These are phyloP conservation scores for Tauraco hartlaubi DNA, from an alignment of 2,797 vertebrate species.

Conservation along the genomic window DNA sequence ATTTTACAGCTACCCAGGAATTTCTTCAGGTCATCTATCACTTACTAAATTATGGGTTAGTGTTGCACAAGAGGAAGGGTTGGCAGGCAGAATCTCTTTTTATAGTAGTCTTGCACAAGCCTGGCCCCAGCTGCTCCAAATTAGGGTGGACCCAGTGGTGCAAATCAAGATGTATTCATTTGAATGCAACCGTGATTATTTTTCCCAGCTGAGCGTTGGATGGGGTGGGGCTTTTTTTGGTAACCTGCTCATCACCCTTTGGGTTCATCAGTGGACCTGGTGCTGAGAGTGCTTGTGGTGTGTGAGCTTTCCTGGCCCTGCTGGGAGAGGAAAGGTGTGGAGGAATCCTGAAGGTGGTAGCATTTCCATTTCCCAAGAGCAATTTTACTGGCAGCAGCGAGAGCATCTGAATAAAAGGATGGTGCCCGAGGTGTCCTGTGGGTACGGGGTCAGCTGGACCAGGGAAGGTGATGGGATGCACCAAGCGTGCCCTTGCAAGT, in stretches of 20 bases:
- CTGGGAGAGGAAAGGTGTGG: background rate
- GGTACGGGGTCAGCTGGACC: background rate
- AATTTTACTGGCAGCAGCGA: background rate
- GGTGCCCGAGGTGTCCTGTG: background rate
- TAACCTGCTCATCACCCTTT: background rate
- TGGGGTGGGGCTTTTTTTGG: background rate
- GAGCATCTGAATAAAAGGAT: background rate
- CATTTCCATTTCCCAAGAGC: background rate
- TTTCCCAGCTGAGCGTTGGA: background rate
- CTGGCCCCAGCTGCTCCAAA: constrained; percentile 25
- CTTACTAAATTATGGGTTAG: background rate
- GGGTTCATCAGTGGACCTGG: background rate
- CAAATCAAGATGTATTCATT: background rate
- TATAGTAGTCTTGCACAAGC: background rate
- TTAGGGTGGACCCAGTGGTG: background rate
- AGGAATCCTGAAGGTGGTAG: constrained; percentile 42
- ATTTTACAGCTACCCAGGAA: background rate
- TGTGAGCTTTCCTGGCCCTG: background rate
- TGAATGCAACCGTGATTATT: background rate
- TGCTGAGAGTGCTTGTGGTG: background rate
- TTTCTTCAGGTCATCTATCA: constrained; percentile 16
- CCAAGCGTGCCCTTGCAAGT: background rate
- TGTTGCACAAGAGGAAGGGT: background rate
- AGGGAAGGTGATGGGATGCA: background rate
- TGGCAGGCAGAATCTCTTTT: constrained; percentile 7